phyloP scores from a whole-genome alignment of 1,140 invertebrate species.

The Tetranychus urticae region DNA sequence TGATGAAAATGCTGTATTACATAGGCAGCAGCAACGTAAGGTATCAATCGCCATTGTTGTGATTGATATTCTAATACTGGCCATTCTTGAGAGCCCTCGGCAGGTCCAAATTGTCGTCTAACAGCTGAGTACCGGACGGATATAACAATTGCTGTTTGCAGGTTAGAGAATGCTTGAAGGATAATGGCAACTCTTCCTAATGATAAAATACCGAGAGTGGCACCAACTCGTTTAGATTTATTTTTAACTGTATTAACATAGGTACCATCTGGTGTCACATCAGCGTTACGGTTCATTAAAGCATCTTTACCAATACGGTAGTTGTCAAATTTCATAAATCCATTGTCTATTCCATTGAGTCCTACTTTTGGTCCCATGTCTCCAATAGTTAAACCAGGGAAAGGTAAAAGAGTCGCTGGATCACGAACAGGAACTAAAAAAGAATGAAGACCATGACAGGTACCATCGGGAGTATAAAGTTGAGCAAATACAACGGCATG shows the following conservation, averaged over 20 bases:
- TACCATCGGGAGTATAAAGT: conserved; percentile 47
- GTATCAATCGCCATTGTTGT: conserved; percentile 76
- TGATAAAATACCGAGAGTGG: conserved; percentile 49
- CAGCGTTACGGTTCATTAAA: conserved; percentile 59
- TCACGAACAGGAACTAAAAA: conserved; percentile 64
- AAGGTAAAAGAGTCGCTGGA: conserved; percentile 39
- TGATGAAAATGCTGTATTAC: conserved; percentile 42
- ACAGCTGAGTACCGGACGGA: conserved; percentile 69
- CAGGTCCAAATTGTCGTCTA: conserved; percentile 61
- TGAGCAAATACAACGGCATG: conserved; percentile 71
- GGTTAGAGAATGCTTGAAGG: conserved; percentile 37
- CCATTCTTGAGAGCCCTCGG: conserved; percentile 32
- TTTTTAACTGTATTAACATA: conserved; percentile 40
- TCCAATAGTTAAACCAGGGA: conserved; percentile 48
- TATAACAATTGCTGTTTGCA: conserved; percentile 47
- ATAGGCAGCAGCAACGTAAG: conserved; percentile 53
- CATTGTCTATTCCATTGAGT: conserved; percentile 71
- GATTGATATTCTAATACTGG: conserved; percentile 73
- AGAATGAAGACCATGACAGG: conserved; percentile 59
- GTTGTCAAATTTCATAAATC: conserved; percentile 61
- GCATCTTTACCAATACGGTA: conserved; percentile 53
- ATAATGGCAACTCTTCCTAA: conserved; percentile 43
- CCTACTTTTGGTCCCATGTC: conserved; percentile 74
- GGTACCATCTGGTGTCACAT: conserved; percentile 54
- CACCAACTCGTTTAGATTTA: conserved; percentile 7